phyloP scores from a whole-genome alignment of 2,888 invertebrate genomes.

The Erebia aethiops region DNA sequence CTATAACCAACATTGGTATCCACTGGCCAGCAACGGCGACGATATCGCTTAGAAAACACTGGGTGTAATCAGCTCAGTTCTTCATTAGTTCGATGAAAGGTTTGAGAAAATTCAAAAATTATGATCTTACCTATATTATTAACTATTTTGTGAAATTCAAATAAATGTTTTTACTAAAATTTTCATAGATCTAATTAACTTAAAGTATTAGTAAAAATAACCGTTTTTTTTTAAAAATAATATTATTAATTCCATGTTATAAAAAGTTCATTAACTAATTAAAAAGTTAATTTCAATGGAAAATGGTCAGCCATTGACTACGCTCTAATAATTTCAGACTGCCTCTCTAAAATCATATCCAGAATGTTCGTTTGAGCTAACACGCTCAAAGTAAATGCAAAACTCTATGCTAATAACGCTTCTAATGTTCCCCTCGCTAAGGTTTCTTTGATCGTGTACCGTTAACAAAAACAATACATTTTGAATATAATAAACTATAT shows the following conservation, averaged over 20 bases:
- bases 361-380: slow-evolving; percentile 33
- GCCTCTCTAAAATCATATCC: slow-evolving; percentile 30
- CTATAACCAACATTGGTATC: too few relatives aligned
- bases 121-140: too few relatives aligned
- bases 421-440: slow-evolving; percentile 26
- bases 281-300: background rate
- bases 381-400: slow-evolving; percentile 38
- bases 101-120: too few relatives aligned
- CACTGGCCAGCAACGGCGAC: too few relatives aligned
- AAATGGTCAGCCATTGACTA: slow-evolving; percentile 2
- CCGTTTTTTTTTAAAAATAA: too few relatives aligned
- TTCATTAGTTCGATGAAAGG: too few relatives aligned
- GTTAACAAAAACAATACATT: slow-evolving; percentile 23
- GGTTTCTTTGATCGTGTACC: slow-evolving; percentile 22
- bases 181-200: too few relatives aligned
- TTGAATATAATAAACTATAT: background rate
- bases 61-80: too few relatives aligned
- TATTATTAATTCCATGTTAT: background rate
- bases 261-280: background rate
- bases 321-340: slow-evolving; percentile 18
- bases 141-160: too few relatives aligned
- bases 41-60: too few relatives aligned
- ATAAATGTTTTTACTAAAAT: too few relatives aligned
- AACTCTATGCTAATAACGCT: slow-evolving; percentile 36
- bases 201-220: too few relatives aligned